Evolutionary conservation across 1,140 invertebrate genomes (phyloP).

Genomic region (Uloborus diversus): DNA sequence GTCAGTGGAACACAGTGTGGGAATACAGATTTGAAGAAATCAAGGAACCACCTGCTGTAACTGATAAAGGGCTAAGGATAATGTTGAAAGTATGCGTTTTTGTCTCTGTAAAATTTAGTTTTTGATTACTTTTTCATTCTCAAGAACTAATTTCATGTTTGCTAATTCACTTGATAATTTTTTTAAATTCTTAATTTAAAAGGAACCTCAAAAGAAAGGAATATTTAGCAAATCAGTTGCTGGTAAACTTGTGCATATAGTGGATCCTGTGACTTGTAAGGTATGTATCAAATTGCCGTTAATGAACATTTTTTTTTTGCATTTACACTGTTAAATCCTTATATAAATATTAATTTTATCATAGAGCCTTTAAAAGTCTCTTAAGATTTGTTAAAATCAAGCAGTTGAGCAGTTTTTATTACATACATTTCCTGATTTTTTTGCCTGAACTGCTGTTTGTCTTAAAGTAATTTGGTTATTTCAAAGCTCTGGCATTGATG

Average conservation of each 20-base stretch:
- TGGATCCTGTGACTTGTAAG: slow-evolving; percentile 20
- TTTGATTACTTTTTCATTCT: background rate
- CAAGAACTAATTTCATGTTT: background rate
- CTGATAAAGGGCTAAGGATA: slow-evolving; percentile 69
- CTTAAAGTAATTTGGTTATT: too few species aligned
- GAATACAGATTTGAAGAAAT: slow-evolving; percentile 73
- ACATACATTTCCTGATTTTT: too few species aligned
- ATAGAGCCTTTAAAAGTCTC: too few species aligned
- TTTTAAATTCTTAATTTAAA: background rate
- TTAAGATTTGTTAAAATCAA: too few species aligned
- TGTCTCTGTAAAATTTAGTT: background rate
- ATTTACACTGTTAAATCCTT: background rate
- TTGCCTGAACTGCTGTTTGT: too few species aligned
- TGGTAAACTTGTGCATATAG: slow-evolving; percentile 66
- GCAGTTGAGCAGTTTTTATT: background rate
- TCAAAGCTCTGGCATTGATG: too few species aligned
- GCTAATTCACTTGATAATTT: background rate
- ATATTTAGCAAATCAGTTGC: slow-evolving; percentile 68
- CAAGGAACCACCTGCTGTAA: slow-evolving; percentile 67
- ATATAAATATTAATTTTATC: background rate
- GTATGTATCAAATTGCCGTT: too few species aligned
- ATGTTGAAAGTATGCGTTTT: slow-evolving; percentile 62
- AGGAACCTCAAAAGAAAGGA: slow-evolving; percentile 57
- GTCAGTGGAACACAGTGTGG: slow-evolving; percentile 70
- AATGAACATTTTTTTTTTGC: background rate